Evolutionary conservation across 2,113 vertebrate species (phyloP), one percentile per base, ranked within the genome.

Genomic region (Trachemys scripta): DNA sequence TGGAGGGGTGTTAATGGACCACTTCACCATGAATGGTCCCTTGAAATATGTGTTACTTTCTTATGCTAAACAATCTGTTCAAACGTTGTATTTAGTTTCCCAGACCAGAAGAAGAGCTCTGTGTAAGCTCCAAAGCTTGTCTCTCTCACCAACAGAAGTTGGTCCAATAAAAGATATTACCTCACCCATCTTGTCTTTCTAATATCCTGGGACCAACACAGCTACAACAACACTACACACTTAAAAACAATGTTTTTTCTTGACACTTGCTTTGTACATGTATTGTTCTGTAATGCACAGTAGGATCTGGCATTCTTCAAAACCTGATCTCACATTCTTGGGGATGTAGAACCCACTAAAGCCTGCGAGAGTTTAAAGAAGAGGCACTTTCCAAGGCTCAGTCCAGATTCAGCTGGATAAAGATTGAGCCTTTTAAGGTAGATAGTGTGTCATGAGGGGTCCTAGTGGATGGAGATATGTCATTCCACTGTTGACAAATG

Each of bases 221-320:
- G 50, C 50, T 51, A 51, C 50, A 56, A 56, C 54, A 56, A 56
- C 19, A 56, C 54, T 56, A 22, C 54, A 56, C 24, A 56, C 54
- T 22, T 56, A 24, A 8, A n/a, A 83, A 31, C 47, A 10, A 1
- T 72, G 84, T 22, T 69, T 5, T 82, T 11, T 57, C 51, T 62
- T 69, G 16, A 69, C 38, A 53, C 22, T 19, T 10, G n/a, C 65
- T 42, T 57, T 3, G 25, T 4, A 75, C n/a, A 11, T 90, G 10
- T 57, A 7, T 95, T 56, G 51, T n/a, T 72, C 45, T 38, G 4
- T 57, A 42, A 65, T 82, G 38, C 19, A 5, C 75, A 92, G 57
- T 0, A 0, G 3, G 1, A 45, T 38, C 80, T 24, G 0, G 1
- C 49, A 38, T 53, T 45, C 80, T 54, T 38, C 76, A 75, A 72